A percentile compares a stretch with the other conserved stretches of the same genome.
Conservation (phyloP, 2,888 invertebrate species). For the Ennomos quercinarius region DNA sequence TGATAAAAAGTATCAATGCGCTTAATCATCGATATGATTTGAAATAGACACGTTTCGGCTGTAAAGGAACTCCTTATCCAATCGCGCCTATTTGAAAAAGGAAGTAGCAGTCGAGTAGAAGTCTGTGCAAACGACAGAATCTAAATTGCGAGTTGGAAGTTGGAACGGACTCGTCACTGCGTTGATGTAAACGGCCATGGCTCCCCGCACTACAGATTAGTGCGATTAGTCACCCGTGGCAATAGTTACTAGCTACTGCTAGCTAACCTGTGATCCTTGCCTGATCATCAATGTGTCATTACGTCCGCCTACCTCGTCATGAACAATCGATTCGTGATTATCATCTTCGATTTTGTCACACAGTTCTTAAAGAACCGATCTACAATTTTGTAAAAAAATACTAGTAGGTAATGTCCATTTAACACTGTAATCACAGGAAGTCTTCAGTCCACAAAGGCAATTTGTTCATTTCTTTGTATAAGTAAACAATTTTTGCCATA, state of each 20-base stretch:
- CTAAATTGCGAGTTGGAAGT: slow-evolving; percentile 62
- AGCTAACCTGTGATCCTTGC: slow-evolving; percentile 33
- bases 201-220: slow-evolving; percentile 52
- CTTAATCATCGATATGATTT: background rate
- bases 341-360: slow-evolving; percentile 10
- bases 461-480: slow-evolving; percentile 7
- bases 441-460: background rate
- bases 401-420: no score
- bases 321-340: slow-evolving; percentile 34
- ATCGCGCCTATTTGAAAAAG: slow-evolving; percentile 55
- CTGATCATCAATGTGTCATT: slow-evolving; percentile 22
- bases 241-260: slow-evolving; percentile 29
- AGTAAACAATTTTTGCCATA: slow-evolving; percentile 11
- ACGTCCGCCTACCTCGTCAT: slow-evolving; percentile 43
- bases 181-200: slow-evolving; percentile 59
- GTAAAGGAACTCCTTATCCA: slow-evolving; percentile 32
- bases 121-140: slow-evolving; percentile 57
- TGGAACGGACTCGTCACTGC: slow-evolving; percentile 53
- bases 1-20: slow-evolving; percentile 9
- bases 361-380: background rate
- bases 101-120: slow-evolving; percentile 70
- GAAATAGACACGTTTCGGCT: slow-evolving; percentile 16
- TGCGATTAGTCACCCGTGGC: slow-evolving; percentile 57
- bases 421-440: no score
- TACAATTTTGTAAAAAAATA: no score